Conservation (phyloP, 2,113 vertebrate species). For the Epinephelus fuscoguttatus region DNA sequence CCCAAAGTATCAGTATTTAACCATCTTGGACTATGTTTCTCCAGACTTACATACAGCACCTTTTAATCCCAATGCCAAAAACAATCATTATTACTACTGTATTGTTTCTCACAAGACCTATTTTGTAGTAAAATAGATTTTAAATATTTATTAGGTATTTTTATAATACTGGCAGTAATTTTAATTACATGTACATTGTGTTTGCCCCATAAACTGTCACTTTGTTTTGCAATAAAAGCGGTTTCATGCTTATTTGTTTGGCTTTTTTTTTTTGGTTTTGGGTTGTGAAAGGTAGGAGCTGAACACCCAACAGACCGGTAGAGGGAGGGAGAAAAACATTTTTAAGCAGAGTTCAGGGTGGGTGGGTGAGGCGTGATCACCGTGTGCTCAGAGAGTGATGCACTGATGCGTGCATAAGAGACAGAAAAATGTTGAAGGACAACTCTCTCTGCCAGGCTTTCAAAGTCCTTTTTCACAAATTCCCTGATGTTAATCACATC, state of each 20-base stretch:
- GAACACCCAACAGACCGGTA: rapidly evolving
- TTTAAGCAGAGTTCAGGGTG: neutral
- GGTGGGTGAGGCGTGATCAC: neutral
- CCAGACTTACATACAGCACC: no score
- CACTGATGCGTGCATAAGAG: neutral
- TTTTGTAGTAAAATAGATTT: slow-evolving; percentile 16
- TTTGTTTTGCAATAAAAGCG: slow-evolving; percentile 19
- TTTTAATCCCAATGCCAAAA: neutral
- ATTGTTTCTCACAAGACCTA: neutral
- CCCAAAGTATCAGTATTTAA: no score
- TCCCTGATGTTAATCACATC: no score
- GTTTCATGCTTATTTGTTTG: neutral
- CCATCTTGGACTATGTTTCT: no score
- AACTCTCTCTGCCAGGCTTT: neutral
- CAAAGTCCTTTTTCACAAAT: neutral
- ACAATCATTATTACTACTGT: neutral
- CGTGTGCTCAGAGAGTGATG: neutral
- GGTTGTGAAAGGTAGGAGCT: neutral
- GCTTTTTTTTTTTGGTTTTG: neutral
- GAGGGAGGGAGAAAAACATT: neutral
- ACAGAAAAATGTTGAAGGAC: neutral
- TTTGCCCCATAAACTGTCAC: neutral
- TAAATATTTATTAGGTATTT: slow-evolving; percentile 16
- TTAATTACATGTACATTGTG: neutral
- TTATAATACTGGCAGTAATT: slow-evolving; percentile 14